These are phyloP conservation scores for Ischnus inquisitorius DNA, from an alignment of 2,888 invertebrate genomes.

Conservation along the genomic window DNA sequence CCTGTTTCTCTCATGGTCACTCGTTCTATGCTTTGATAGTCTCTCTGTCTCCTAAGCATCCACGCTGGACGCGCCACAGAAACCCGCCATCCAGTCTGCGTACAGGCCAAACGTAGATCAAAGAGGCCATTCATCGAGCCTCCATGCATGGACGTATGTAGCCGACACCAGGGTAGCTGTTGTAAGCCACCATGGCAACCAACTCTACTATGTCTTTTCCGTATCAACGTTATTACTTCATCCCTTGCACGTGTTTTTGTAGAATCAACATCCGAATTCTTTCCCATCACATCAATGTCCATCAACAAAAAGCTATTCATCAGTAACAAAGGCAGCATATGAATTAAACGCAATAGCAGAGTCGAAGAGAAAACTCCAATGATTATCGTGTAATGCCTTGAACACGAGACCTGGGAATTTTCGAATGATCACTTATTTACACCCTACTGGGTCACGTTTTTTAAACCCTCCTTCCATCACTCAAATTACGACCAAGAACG, in stretches of 20 bases:
- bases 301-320: conserved; percentile 25
- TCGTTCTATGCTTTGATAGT: conserved; percentile 36
- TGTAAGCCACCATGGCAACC: conserved; percentile 69
- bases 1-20: conserved; percentile 55
- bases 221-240: conserved; percentile 76
- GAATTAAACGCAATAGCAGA: background rate
- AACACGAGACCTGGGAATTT: conserved; percentile 5
- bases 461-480: conserved; percentile 12
- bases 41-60: conserved; percentile 48
- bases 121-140: conserved; percentile 80
- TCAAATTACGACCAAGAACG: conserved; percentile 32
- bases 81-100: conserved; percentile 60
- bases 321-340: background rate
- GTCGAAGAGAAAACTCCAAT: background rate
- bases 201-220: conserved; percentile 56
- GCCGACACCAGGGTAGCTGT: conserved; percentile 55
- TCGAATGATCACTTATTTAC: background rate
- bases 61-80: conserved; percentile 55
- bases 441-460: background rate
- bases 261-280: conserved; percentile 34
- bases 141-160: conserved; percentile 66
- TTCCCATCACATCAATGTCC: conserved; percentile 8
- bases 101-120: conserved; percentile 79
- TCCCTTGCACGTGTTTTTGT: conserved; percentile 67
- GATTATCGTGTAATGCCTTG: background rate